Conservation (phyloP, 2,888 invertebrate genomes). For the Microctonus hyperodae region DNA sequence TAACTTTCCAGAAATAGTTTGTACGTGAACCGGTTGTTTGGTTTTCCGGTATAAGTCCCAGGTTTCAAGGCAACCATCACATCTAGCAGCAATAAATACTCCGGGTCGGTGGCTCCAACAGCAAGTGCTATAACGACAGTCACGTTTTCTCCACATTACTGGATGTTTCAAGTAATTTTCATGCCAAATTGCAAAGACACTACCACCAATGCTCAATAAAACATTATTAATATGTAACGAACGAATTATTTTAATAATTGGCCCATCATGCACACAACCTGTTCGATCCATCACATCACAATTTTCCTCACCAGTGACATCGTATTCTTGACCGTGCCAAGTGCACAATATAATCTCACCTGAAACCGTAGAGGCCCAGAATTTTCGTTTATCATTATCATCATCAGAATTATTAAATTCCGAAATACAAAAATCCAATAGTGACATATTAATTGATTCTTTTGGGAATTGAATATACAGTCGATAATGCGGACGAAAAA, state of each 20-base stretch:
- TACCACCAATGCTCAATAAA: constrained; percentile 78
- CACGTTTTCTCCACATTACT: constrained; percentile 72
- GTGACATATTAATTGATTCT: constrained; percentile 31
- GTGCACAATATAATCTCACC: constrained; percentile 60
- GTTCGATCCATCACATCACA: constrained; percentile 52
- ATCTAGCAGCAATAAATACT: constrained; percentile 73
- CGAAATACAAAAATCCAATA: constrained; percentile 40
- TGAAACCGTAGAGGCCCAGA: constrained; percentile 50
- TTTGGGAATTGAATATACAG: constrained; percentile 32
- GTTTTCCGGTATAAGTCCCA: constrained; percentile 80
- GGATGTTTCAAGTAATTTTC: constrained; percentile 70
- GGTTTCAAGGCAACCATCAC: constrained; percentile 78
- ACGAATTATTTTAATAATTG: constrained; percentile 68
- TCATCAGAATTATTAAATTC: constrained; percentile 23
- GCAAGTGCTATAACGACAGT: constrained; percentile 68
- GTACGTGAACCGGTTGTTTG: constrained; percentile 71
- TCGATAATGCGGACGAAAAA: constrained; percentile 42
- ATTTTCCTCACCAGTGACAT: constrained; percentile 67
- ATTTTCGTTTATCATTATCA: constrained; percentile 32
- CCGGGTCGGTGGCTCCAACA: constrained; percentile 79
- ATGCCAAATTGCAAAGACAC: constrained; percentile 77
- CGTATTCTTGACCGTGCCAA: constrained; percentile 75
- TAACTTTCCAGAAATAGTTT: constrained; percentile 68
- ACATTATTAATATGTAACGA: constrained; percentile 73
- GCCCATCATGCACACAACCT: constrained; percentile 74